Evolutionary conservation across 2,797 vertebrate species (phyloP).

Genomic region (Synanceia verrucosa): DNA sequence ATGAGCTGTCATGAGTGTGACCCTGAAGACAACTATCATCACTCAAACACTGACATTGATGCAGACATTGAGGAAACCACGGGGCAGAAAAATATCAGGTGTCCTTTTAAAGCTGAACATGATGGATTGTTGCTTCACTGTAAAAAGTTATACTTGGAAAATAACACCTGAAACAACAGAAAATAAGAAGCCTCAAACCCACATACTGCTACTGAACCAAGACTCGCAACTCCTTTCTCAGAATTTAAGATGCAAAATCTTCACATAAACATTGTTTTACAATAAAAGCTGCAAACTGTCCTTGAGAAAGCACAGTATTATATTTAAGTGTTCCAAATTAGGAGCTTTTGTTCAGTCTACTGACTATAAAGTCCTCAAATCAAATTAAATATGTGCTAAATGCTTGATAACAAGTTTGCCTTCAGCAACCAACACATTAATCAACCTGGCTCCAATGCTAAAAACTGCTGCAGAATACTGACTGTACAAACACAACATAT

Average conservation of each 20-base stretch:
- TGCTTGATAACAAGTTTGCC: not conserved
- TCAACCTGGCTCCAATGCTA: not conserved
- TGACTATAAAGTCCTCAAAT: too few species aligned
- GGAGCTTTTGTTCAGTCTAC: constrained; percentile 6
- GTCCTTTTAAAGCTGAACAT: constrained; percentile 36
- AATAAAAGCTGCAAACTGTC: constrained; percentile 13
- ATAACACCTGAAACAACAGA: constrained; percentile 37
- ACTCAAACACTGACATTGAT: constrained; percentile 19
- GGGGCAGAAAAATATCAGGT: constrained; percentile 40
- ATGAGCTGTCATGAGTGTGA: constrained; percentile 1
- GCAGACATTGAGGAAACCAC: constrained; percentile 21
- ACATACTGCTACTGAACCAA: constrained; percentile 23
- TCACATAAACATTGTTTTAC: not conserved
- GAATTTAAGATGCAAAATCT: not conserved
- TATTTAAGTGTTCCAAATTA: constrained; percentile 1
- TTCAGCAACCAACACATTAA: not conserved
- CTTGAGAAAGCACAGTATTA: not conserved
- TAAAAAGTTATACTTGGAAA: constrained; percentile 20
- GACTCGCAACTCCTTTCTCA: constrained; percentile 11
- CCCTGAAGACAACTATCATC: constrained; percentile 13
- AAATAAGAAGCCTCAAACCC: constrained; percentile 39
- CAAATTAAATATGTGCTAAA: not conserved
- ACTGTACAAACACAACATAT: not conserved
- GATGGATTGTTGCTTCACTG: constrained; percentile 52
- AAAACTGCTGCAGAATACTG: not conserved